These are phyloP conservation scores for Drosophila austrosaltans DNA, from an alignment of 2,888 invertebrate genomes.

Conservation along the genomic window DNA sequence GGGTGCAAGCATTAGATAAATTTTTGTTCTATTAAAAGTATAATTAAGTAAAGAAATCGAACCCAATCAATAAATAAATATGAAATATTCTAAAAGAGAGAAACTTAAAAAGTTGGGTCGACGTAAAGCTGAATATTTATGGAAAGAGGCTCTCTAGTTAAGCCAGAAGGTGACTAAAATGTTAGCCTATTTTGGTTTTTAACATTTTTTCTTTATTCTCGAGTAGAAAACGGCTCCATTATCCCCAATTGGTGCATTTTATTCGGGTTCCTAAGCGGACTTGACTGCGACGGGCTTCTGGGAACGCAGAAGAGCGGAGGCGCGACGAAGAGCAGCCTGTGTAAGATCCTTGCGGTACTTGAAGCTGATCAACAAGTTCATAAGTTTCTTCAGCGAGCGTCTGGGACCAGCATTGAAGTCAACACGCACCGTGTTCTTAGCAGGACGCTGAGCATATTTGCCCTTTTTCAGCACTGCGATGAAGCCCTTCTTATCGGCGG, in stretches of 20 bases:
- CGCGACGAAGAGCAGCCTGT: conserved; percentile 93
- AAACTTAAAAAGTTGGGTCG: too few relatives aligned
- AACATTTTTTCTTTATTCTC: conserved; percentile 68
- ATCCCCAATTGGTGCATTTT: conserved; percentile 81
- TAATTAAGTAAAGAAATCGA: too few relatives aligned
- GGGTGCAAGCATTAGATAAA: too few relatives aligned
- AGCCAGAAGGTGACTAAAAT: too few relatives aligned
- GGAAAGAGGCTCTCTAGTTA: too few relatives aligned
- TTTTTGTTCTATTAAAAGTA: too few relatives aligned
- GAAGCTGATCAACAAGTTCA: conserved; percentile 90
- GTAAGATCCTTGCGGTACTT: conserved; percentile 95
- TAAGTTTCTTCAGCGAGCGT: conserved; percentile 92
- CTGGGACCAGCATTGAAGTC: conserved; percentile 95
- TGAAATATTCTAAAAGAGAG: too few relatives aligned
- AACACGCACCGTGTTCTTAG: conserved; percentile 89
- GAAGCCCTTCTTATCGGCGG: conserved; percentile 97
- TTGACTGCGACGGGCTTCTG: conserved; percentile 94
- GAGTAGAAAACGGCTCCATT: conserved; percentile 68
- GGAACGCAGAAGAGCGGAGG: conserved; percentile 95
- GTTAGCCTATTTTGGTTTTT: conserved; percentile 25
- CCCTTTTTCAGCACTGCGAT: conserved; percentile 94
- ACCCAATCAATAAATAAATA: too few relatives aligned
- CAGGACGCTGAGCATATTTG: conserved; percentile 89
- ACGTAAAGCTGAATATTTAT: too few relatives aligned
- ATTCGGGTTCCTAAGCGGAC: conserved; percentile 89